A percentile compares a stretch with the other conserved stretches of the same genome.
These are phyloP conservation scores for Eilema depressum DNA, from an alignment of 2,888 invertebrate genomes.

Conservation along the genomic window DNA sequence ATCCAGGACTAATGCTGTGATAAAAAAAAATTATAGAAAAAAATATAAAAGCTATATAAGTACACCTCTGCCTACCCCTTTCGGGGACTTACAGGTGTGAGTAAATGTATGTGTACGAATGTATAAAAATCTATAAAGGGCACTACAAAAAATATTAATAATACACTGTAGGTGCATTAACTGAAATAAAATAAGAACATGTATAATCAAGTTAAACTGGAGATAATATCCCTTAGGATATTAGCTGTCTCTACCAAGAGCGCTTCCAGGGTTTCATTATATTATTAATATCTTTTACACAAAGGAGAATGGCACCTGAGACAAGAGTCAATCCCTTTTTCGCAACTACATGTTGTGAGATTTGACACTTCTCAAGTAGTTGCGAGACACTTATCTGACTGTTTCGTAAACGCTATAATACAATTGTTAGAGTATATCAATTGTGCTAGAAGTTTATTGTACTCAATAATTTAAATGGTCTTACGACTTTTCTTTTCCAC, in stretches of 20 bases:
- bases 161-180: neutral
- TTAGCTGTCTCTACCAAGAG: neutral
- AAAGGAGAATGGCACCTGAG: neutral
- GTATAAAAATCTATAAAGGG: neutral
- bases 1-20: too few species aligned
- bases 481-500: neutral
- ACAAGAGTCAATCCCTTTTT: neutral
- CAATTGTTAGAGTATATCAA: neutral
- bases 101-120: too few species aligned
- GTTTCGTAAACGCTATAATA: neutral
- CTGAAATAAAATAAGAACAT: neutral
- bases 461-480: neutral
- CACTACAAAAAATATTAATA: neutral
- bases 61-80: too few species aligned
- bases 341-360: neutral
- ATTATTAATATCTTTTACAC: neutral
- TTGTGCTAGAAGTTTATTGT: conserved; percentile 1
- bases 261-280: neutral
- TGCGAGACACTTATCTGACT: neutral
- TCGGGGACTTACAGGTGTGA: too few species aligned
- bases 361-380: neutral
- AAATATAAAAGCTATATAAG: too few species aligned
- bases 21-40: too few species aligned
- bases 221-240: neutral
- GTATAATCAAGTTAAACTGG: neutral